Conservation (phyloP, 2,888 invertebrate genomes). For the Cheilosia scutellata region DNA sequence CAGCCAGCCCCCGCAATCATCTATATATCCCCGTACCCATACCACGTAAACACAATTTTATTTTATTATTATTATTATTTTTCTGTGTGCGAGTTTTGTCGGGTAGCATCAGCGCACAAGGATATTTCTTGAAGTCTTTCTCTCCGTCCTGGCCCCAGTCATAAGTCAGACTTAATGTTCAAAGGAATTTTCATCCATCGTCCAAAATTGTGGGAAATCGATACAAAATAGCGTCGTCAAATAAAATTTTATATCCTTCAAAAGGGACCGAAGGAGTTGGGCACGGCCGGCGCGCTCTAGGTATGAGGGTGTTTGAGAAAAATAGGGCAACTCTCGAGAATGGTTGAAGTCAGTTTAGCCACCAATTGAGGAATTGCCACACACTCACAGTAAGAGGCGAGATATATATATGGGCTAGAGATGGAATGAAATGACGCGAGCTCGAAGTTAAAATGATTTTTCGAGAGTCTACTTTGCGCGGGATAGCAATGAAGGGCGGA, state of each 20-base stretch:
- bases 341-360: constrained; percentile 69
- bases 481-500: constrained; percentile 1
- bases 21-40: constrained; percentile 25
- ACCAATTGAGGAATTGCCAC: constrained; percentile 73
- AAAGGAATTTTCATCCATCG: constrained; percentile 77
- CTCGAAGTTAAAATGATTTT: constrained; percentile 63
- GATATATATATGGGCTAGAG: constrained; percentile 11
- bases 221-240: constrained; percentile 80
- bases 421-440: constrained; percentile 58
- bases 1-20: constrained; percentile 69
- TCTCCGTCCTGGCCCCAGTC: constrained; percentile 68
- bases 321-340: constrained; percentile 52
- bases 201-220: constrained; percentile 80
- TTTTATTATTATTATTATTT: constrained; percentile 79
- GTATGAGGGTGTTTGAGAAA: neutral
- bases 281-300: neutral
- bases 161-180: constrained; percentile 80
- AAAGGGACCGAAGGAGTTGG: constrained; percentile 8
- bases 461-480: constrained; percentile 51
- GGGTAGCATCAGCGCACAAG: constrained; percentile 21
- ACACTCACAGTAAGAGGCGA: constrained; percentile 20
- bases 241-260: constrained; percentile 79
- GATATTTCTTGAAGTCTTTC: constrained; percentile 60
- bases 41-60: constrained; percentile 78
- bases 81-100: constrained; percentile 75